Conservation (phyloP, 2,888 invertebrate genomes). For the Hymenopus coronatus region DNA sequence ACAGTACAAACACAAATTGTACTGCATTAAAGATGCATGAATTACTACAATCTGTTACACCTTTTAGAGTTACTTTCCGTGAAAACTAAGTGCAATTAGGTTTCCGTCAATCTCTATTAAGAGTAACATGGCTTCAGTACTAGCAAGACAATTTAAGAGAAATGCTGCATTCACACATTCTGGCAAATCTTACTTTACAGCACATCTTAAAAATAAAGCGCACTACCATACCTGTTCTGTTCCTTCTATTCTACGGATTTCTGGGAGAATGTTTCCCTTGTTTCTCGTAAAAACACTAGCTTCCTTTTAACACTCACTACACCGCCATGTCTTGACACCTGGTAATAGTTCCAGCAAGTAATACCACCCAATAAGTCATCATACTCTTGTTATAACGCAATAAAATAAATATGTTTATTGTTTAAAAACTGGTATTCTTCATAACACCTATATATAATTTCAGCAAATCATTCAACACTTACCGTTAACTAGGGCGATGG, state of each 20-base stretch:
- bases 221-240: neutral
- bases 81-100: neutral
- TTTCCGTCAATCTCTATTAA: neutral
- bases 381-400: neutral
- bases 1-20: neutral
- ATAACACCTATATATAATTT: neutral
- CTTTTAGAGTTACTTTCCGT: neutral
- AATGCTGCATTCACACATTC: neutral
- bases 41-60: neutral
- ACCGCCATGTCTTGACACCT: slow-evolving; percentile 28
- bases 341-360: neutral
- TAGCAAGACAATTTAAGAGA: neutral
- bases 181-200: neutral
- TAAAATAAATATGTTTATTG: neutral
- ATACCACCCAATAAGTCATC: neutral
- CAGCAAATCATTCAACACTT: slow-evolving; percentile 33
- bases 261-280: slow-evolving; percentile 19
- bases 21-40: neutral
- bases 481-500: slow-evolving; percentile 38
- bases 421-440: neutral
- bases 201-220: neutral
- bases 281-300: slow-evolving; percentile 18
- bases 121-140: neutral
- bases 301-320: slow-evolving; percentile 21
- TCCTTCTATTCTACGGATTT: slow-evolving; percentile 7